These are phyloP conservation scores for Ferdinandea cuprea DNA, from an alignment of 2,888 invertebrate genomes.

Conservation along the genomic window DNA sequence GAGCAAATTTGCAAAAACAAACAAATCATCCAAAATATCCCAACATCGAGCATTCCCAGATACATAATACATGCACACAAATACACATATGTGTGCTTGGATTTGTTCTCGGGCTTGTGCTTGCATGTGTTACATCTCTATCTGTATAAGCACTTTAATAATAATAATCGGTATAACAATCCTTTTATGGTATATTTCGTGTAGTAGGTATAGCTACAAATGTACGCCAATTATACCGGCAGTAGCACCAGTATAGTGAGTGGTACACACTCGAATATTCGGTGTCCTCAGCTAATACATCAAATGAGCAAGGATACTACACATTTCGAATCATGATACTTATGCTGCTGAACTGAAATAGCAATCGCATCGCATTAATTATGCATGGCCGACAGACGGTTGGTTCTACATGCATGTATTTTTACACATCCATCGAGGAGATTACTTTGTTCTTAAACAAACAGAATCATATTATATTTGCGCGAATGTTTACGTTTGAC, in stretches of 20 bases:
- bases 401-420: background rate
- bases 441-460: conserved; percentile 18
- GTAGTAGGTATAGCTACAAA: background rate
- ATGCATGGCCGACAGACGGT: conserved; percentile 4
- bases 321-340: background rate
- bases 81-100: no score
- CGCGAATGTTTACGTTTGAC: background rate
- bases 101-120: background rate
- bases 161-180: background rate
- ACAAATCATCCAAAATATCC: background rate
- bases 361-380: conserved; percentile 26
- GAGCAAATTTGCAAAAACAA: background rate
- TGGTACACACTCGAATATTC: no score
- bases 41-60: no score
- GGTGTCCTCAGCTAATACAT: background rate
- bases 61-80: no score
- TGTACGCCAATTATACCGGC: conserved; percentile 1
- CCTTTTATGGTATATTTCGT: background rate
- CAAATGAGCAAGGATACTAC: conserved; percentile 16
- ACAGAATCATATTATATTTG: background rate
- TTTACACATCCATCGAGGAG: background rate
- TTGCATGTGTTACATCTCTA: background rate
- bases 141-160: background rate
- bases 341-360: background rate
- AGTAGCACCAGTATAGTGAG: background rate